phyloP scores from a whole-genome alignment of 2,797 vertebrate genomes.

The Halcyon chelicuti region DNA sequence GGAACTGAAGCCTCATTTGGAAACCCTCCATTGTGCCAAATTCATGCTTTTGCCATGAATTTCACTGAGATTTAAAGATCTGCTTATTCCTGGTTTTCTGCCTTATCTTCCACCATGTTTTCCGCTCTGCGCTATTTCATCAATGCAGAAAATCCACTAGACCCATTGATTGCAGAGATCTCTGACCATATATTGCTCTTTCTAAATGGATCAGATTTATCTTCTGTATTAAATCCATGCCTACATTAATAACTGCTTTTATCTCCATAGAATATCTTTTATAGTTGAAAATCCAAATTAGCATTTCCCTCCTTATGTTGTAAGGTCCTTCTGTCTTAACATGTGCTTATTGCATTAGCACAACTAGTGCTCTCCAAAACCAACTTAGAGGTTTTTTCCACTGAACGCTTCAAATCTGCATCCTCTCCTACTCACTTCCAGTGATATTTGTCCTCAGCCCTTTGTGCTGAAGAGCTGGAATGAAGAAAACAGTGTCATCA shows the following conservation, averaged over 20 bases:
- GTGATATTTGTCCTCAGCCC: fast-evolving
- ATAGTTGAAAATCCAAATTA: background rate
- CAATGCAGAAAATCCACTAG: background rate
- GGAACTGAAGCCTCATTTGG: background rate
- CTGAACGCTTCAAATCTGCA: background rate
- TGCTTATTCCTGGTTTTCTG: background rate
- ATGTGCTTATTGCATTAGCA: background rate
- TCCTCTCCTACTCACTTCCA: background rate
- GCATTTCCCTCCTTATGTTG: background rate
- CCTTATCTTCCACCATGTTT: background rate
- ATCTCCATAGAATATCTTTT: background rate
- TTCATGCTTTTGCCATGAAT: background rate
- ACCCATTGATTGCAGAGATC: background rate
- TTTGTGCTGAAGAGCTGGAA: background rate
- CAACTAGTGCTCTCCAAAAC: background rate
- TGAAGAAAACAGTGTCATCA: background rate
- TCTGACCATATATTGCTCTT: background rate
- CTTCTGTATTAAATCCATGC: background rate
- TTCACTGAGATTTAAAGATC: background rate
- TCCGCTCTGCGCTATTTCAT: background rate
- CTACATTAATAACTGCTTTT: background rate
- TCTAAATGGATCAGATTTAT: background rate
- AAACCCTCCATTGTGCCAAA: background rate
- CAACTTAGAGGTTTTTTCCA: background rate
- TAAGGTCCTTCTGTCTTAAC: background rate